Evolutionary conservation across 2,888 invertebrate genomes (phyloP).

Genomic region (Harmothoe impar): DNA sequence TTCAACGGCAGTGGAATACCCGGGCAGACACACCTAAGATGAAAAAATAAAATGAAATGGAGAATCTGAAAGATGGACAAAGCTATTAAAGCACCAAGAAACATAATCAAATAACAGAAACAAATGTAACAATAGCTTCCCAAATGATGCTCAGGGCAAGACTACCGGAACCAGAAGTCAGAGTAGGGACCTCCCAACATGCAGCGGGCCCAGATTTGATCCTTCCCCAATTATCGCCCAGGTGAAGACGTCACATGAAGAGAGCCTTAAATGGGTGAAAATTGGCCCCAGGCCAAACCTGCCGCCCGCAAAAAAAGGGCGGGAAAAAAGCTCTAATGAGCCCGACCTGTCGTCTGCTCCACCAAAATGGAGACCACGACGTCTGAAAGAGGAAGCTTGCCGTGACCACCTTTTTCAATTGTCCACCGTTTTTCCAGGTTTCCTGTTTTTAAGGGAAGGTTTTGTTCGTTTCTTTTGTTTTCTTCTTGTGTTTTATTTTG

Average conservation of each 20-base stretch:
- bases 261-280: neutral
- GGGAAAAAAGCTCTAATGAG: conserved; percentile 26
- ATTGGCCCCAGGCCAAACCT: neutral
- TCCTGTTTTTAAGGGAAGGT: neutral
- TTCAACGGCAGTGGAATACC: too few relatives aligned
- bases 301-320: neutral
- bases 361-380: too few relatives aligned
- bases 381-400: neutral
- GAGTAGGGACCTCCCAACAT: neutral
- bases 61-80: neutral
- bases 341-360: conserved; percentile 6
- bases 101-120: too few relatives aligned
- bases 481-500: neutral
- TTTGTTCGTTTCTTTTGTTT: neutral
- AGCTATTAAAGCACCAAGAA: too few relatives aligned
- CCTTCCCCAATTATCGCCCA: conserved; percentile 32
- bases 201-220: conserved; percentile 30
- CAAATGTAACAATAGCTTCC: too few relatives aligned
- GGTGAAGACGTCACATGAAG: conserved; percentile 31
- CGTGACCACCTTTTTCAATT: neutral
- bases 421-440: neutral
- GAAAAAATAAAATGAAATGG: neutral
- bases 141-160: neutral
- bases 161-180: neutral
- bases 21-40: too few relatives aligned